Conservation (phyloP, 2,113 vertebrate species). For the Cochlearius cochlearius region DNA sequence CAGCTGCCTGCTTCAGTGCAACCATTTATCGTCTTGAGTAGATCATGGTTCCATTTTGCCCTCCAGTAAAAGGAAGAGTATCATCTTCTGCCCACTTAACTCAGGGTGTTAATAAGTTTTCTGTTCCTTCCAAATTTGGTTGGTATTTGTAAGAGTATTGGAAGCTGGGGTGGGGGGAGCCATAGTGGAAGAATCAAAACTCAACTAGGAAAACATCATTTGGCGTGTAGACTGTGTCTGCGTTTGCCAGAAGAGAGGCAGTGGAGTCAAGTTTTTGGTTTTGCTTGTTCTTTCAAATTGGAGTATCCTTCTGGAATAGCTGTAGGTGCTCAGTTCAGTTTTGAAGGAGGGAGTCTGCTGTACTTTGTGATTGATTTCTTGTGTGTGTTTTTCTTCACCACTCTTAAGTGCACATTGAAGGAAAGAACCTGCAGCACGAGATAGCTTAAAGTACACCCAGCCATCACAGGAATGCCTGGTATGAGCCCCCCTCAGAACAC, state of each 20-base stretch:
- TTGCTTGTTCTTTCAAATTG: background rate
- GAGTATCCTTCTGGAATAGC: background rate
- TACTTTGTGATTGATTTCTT: background rate
- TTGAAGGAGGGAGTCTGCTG: background rate
- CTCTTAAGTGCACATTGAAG: background rate
- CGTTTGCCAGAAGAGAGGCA: background rate
- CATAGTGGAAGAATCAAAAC: background rate
- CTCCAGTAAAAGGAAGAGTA: background rate
- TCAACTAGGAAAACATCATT: background rate
- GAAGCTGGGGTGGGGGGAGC: too few relatives aligned
- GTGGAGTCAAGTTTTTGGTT: background rate
- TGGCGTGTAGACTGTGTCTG: accelerated
- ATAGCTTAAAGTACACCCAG: background rate
- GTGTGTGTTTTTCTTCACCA: background rate
- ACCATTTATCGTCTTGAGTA: background rate
- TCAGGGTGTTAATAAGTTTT: background rate
- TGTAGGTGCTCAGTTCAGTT: background rate
- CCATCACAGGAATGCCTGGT: background rate
- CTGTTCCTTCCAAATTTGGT: background rate
- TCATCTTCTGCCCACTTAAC: background rate
- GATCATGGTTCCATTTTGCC: background rate
- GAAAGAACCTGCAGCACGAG: background rate
- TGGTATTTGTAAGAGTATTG: background rate
- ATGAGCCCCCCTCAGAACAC: background rate
- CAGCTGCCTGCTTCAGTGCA: background rate